Conservation (phyloP, 23 tunicate genomes). For the Botrylloides violaceus region DNA sequence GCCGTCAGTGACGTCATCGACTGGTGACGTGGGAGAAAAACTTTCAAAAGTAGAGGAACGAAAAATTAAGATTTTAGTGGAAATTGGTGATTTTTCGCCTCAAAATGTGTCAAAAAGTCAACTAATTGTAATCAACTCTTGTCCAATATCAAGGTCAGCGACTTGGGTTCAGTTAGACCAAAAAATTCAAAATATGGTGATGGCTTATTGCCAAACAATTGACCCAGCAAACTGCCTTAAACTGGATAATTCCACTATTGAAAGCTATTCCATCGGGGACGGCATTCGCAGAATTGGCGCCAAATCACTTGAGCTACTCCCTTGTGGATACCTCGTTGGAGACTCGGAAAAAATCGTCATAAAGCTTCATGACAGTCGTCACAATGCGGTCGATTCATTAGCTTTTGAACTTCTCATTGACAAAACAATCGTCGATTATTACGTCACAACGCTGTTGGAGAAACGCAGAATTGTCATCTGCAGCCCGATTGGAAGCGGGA, state of each 20-base stretch:
- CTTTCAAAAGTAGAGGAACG: constrained; percentile 8
- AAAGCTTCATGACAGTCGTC: constrained; percentile 35
- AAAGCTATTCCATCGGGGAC: constrained; percentile 57
- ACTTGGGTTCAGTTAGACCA: constrained; percentile 63
- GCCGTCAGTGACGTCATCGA: constrained; percentile 3
- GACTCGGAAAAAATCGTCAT: constrained; percentile 49
- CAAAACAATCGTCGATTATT: constrained; percentile 37
- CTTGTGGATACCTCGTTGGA: constrained; percentile 80
- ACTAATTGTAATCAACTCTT: constrained; percentile 17
- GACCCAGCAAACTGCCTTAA: constrained; percentile 44
- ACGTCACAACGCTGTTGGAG: constrained; percentile 42
- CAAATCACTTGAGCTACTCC: constrained; percentile 53
- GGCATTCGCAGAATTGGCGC: constrained; percentile 34
- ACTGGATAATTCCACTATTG: constrained; percentile 21
- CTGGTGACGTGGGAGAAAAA: constrained; percentile 7
- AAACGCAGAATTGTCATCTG: constrained; percentile 61
- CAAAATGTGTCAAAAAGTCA: neutral
- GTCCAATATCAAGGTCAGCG: constrained; percentile 36
- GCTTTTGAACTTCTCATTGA: constrained; percentile 62
- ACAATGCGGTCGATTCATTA: constrained; percentile 13
- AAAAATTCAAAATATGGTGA: constrained; percentile 28
- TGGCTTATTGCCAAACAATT: constrained; percentile 55
- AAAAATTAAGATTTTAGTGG: constrained; percentile 4
- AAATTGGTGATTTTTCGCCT: neutral
- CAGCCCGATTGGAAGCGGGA: constrained; percentile 73